phyloP scores from a whole-genome alignment of 23 tunicate genomes.

The Styela plicata region DNA sequence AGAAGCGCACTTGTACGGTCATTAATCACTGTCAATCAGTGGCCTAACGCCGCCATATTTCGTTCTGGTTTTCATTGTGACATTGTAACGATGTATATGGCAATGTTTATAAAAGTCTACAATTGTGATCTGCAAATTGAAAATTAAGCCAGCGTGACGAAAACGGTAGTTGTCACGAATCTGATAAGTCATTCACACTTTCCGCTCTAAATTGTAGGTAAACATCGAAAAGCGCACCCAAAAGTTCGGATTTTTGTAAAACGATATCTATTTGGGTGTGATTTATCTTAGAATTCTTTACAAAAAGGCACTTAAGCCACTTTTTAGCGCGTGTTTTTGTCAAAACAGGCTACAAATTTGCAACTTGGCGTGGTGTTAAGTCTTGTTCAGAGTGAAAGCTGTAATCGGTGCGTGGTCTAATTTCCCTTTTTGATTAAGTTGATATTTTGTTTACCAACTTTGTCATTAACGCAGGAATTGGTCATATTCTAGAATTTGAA shows the following conservation, averaged over 20 bases:
- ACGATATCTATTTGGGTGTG: background rate
- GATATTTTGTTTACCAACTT: too few species aligned
- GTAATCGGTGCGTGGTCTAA: too few species aligned
- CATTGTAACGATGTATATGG: background rate
- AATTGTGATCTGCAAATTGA: background rate
- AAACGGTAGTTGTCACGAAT: background rate
- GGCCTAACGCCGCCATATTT: background rate
- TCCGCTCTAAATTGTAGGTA: background rate
- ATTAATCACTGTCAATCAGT: background rate
- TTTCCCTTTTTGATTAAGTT: too few species aligned
- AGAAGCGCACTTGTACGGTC: background rate
- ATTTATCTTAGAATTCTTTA: background rate
- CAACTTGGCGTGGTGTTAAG: too few species aligned
- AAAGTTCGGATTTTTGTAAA: background rate
- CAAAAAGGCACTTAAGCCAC: too few species aligned
- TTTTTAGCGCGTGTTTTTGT: too few species aligned
- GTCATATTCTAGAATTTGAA: too few species aligned
- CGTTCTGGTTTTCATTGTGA: background rate
- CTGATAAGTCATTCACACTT: background rate
- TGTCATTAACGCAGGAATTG: too few species aligned
- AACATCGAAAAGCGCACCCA: background rate
- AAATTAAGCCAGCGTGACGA: background rate
- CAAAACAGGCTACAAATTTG: too few species aligned
- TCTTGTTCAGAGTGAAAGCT: too few species aligned
- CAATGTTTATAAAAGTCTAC: constrained; percentile 2